Evolutionary conservation across 2,797 vertebrate species (phyloP).

Genomic region (Octomys mimax): DNA sequence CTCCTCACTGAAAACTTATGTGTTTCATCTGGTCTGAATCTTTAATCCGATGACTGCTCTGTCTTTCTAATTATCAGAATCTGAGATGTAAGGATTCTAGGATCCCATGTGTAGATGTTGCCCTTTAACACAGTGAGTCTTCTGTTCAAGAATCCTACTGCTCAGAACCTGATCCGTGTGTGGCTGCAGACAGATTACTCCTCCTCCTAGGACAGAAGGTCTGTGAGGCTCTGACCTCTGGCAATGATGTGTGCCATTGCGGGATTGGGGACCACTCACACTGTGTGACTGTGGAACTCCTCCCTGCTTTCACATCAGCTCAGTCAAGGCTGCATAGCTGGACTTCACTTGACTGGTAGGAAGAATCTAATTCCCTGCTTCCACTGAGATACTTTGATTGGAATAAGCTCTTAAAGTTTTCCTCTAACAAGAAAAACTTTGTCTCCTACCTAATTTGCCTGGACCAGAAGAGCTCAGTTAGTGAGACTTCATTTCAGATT

Average conservation of each 20-base stretch:
- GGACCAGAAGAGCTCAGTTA: not conserved
- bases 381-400: not conserved
- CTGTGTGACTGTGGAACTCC: not conserved
- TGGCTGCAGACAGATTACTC: not conserved
- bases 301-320: not conserved
- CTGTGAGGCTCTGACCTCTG: not conserved
- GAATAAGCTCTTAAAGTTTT: slow-evolving; percentile 22
- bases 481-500: slow-evolving; percentile 37
- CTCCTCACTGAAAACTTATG: not conserved
- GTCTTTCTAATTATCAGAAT: not conserved
- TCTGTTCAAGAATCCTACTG: not conserved
- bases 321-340: not conserved
- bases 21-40: not conserved
- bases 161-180: not conserved
- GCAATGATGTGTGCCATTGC: rapidly evolving
- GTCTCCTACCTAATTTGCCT: not conserved
- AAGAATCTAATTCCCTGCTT: not conserved
- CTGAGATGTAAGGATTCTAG: not conserved
- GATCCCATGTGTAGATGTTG: not conserved
- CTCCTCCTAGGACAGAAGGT: not conserved
- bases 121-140: not conserved
- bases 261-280: too few species aligned
- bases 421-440: slow-evolving; percentile 27
- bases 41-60: not conserved
- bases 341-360: not conserved